Evolutionary conservation across 2,888 invertebrate genomes (phyloP).

Genomic region (Eurois occulta): DNA sequence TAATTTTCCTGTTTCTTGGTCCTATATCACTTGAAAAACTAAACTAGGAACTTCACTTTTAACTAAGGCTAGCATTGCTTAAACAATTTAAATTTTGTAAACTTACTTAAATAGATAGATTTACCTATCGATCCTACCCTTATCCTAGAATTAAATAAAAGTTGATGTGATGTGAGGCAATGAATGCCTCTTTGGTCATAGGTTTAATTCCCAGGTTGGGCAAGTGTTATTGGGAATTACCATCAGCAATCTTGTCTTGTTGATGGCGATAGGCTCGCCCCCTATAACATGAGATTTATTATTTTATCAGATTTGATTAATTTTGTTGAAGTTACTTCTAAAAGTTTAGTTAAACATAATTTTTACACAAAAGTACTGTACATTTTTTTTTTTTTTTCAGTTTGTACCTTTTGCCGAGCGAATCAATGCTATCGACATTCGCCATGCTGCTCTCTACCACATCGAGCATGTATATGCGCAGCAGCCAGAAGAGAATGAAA

Average conservation of each 20-base stretch:
- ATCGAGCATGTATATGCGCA: conserved; percentile 94
- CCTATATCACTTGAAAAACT: not conserved
- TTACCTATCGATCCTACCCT: too few species aligned
- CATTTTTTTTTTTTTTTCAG: conserved; percentile 88
- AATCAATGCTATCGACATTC: conserved; percentile 95
- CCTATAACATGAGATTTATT: not conserved
- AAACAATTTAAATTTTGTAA: not conserved
- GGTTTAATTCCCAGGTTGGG: not conserved
- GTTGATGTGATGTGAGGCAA: not conserved
- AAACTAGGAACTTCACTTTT: not conserved
- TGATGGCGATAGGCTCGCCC: not conserved
- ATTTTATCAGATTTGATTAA: not conserved
- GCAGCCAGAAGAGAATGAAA: conserved; percentile 92
- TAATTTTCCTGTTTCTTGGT: not conserved
- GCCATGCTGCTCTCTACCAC: conserved; percentile 95
- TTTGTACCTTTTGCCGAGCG: conserved; percentile 97
- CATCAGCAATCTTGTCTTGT: not conserved
- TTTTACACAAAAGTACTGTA: not conserved
- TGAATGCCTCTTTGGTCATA: not conserved
- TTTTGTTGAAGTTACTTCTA: too few species aligned
- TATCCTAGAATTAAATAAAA: not conserved
- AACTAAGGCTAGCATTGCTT: not conserved
- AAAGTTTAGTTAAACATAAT: not conserved
- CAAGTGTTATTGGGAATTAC: not conserved
- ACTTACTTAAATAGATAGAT: too few species aligned